Base-by-base conservation (phyloP, 2,797 vertebrate genomes). In the Hephaestus fuliginosus region DNA sequence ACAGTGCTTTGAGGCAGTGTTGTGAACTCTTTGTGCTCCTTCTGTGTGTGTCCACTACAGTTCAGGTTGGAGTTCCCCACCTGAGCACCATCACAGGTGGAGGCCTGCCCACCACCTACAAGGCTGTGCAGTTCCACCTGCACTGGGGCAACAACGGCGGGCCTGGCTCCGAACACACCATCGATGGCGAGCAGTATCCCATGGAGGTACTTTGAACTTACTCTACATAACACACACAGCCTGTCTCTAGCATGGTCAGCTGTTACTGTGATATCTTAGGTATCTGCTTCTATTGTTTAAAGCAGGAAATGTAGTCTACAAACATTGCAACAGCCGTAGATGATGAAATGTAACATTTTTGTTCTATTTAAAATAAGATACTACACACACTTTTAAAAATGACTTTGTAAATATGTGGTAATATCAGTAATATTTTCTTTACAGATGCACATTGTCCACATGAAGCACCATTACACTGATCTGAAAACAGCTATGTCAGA, bases 391-490 rank as follows among this genome's bases (percentile, higher is more conserved):
- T 30, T 2, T 66, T 5, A 78, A 44, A 53, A 5, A 36, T 4
- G 0, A 70, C 25, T 43, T 39, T 60, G 5, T 41, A 5, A 66
- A 25, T 41, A 49, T 33, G 14, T 14, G 2, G 5, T 79, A 58
- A 79, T n/a, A 9, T 48, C 7, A 9, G 13, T 48, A 3, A 61
- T 65, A 3, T 66, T 72, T 58, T 74, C 55, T 67, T 76, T 63
- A 62, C 94, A 99, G 98, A 80, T 99, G 75, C 98, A 99, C 28
- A 86, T 99, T 0, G 97, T 99, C 20, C 98, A 99, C 80, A 96
- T 96, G 68, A 97, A 95, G 84, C 78, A 95, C 1, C 61, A 89
- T 0, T 95, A 82, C 60, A 0, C 1, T 0, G 28, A 62, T 0
- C 0, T 95, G 55, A 0, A 5, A 0, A 91, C 94, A 0, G 96